A percentile compares a stretch with the other conserved stretches of the same genome.
Conservation (phyloP, 2,113 vertebrate genomes). For the Athene cunicularia region DNA sequence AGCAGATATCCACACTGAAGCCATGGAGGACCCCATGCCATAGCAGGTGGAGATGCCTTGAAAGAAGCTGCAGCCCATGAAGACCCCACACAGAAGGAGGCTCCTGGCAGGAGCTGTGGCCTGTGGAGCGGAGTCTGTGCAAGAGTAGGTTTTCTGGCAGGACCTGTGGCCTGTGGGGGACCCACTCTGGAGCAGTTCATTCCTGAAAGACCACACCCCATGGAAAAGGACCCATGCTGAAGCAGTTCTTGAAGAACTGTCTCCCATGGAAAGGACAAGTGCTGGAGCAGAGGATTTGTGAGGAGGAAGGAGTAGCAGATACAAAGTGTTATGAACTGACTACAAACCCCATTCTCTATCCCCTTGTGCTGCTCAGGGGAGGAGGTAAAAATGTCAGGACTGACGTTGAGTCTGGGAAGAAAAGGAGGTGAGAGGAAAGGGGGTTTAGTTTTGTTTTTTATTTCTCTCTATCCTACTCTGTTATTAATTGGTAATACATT, state of each 20-base stretch:
- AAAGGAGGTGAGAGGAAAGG: neutral
- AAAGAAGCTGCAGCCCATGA: neutral
- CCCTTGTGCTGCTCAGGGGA: neutral
- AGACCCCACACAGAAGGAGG: neutral
- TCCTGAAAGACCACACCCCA: neutral
- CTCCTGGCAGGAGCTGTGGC: neutral
- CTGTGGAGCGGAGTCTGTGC: too few species aligned
- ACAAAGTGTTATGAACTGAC: neutral
- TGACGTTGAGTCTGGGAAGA: neutral
- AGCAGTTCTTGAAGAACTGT: neutral
- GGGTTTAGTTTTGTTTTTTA: neutral
- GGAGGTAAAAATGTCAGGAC: neutral
- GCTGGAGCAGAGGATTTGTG: neutral
- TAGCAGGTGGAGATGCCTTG: neutral
- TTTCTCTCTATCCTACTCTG: neutral
- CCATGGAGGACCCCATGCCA: neutral
- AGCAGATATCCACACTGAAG: neutral
- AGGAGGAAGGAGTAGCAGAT: neutral
- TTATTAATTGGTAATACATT: neutral
- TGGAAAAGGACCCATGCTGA: neutral
- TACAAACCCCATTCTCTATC: neutral
- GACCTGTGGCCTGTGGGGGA: neutral
- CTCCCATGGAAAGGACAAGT: neutral
- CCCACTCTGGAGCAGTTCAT: neutral
- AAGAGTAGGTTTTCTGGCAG: neutral